Percentiles rank a stretch among this genome's conserved stretches.
These are phyloP conservation scores for Gallinago solitaria DNA, from an alignment of 2,797 vertebrate genomes.

Conservation along the genomic window DNA sequence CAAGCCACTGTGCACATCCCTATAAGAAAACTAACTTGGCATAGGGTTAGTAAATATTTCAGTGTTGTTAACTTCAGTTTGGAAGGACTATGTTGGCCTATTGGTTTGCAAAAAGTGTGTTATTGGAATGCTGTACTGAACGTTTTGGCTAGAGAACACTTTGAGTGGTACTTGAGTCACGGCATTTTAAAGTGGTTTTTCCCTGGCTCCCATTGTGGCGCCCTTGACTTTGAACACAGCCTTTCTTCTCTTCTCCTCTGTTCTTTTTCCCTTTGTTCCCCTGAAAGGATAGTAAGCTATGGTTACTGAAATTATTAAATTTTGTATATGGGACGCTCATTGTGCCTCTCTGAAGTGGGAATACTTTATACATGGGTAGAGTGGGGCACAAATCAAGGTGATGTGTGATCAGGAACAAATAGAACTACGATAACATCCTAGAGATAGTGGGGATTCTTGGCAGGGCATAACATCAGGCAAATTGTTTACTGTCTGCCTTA, in stretches of 20 bases:
- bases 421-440: not conserved
- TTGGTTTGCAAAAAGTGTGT: not conserved
- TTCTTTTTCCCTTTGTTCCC: too few relatives aligned
- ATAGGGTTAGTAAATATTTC: not conserved
- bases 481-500: not conserved
- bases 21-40: not conserved
- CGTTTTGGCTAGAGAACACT: not conserved
- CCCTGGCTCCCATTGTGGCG: not conserved
- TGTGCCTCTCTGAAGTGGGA: not conserved
- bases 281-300: not conserved
- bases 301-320: not conserved
- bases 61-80: not conserved
- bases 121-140: not conserved
- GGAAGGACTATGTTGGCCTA: not conserved
- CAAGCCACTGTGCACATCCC: not conserved
- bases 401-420: not conserved
- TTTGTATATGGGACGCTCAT: not conserved
- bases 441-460: not conserved
- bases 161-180: not conserved
- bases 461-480: accelerated
- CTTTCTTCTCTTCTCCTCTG: not conserved
- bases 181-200: not conserved
- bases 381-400: not conserved
- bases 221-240: not conserved
- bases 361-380: not conserved